Conservation (phyloP, 2,797 vertebrate species). For the Phrynocephalus guinanensis region DNA sequence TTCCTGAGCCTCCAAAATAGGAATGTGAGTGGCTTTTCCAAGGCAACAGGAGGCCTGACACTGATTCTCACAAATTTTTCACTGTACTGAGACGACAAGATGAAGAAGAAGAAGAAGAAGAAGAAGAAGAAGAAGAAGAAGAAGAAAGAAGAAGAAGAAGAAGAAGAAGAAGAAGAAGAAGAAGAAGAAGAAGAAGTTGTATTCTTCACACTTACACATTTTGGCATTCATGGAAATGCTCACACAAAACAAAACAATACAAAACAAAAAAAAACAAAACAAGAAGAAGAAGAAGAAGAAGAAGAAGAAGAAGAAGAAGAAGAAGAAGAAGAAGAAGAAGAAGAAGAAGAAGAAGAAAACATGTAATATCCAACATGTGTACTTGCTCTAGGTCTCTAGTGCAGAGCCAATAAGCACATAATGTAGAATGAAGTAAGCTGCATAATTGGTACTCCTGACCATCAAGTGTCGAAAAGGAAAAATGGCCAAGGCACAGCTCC, state of each 20-base stretch:
- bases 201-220: no score
- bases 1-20: not conserved
- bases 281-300: not conserved
- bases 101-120: not conserved
- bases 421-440: not conserved
- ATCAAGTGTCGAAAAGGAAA: not conserved
- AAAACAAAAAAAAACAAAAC: no score
- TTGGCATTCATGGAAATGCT: no score
- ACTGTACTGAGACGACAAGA: not conserved
- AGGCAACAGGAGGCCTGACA: not conserved
- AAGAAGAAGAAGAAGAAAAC: not conserved
- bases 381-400: not conserved
- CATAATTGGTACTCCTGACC: not conserved
- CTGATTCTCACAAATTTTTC: not conserved
- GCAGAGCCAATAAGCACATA: not conserved
- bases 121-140: not conserved
- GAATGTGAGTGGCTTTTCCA: conserved; percentile 4
- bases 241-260: no score
- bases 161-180: not conserved
- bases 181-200: not conserved
- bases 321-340: not conserved
- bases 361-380: not conserved
- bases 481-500: not conserved
- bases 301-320: not conserved
- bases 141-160: not conserved